Percentiles rank a stretch among this genome's conserved stretches.
phyloP scores from a whole-genome alignment of 2,797 vertebrate species.

The Catharus ustulatus region DNA sequence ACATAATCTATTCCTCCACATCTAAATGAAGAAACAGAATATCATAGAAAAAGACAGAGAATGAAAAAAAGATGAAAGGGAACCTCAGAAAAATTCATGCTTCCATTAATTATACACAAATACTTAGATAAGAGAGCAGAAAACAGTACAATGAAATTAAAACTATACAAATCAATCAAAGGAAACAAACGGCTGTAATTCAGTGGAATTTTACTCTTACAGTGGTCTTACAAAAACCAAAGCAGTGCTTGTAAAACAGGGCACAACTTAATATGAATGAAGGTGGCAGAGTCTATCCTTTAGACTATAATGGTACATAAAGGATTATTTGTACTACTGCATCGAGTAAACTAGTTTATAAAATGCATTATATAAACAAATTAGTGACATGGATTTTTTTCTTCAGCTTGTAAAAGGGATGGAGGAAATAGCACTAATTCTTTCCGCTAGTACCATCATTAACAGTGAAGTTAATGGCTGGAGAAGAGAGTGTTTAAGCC shows the following conservation, averaged over 20 bases:
- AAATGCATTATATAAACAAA: conserved; percentile 30
- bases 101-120: background rate
- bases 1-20: background rate
- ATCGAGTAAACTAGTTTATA: conserved; percentile 23
- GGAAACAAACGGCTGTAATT: background rate
- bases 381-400: conserved; percentile 19
- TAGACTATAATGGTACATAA: conserved; percentile 14
- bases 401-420: background rate
- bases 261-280: background rate
- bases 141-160: background rate
- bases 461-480: background rate
- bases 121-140: background rate
- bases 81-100: background rate
- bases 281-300: background rate
- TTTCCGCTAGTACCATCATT: conserved; percentile 1
- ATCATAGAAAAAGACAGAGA: background rate
- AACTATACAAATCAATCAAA: background rate
- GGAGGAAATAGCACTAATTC: conserved; percentile 35
- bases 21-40: background rate
- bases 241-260: background rate
- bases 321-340: background rate
- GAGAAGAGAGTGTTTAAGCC: conserved; percentile 9
- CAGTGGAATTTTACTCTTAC: background rate
- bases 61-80: background rate
- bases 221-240: background rate